Evolutionary conservation across 2,797 vertebrate species (phyloP).

Genomic region (Aselliscus stoliczkanus): DNA sequence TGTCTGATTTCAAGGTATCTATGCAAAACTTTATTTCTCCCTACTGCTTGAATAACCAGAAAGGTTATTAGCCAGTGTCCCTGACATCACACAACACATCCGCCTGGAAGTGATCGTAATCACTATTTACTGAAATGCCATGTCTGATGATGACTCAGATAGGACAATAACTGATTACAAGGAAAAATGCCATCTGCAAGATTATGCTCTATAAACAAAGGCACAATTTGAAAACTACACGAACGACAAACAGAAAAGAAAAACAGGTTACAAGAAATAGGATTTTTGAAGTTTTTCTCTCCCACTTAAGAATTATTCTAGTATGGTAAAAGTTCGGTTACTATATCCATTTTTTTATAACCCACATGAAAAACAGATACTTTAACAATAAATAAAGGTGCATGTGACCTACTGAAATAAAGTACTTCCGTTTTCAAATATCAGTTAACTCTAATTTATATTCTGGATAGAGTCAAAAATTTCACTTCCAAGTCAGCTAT

Average conservation of each 20-base stretch:
- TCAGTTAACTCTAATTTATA: background rate
- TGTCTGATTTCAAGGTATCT: slow-evolving; percentile 11
- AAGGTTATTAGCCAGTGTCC: slow-evolving; percentile 3
- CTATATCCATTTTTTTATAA: slow-evolving; percentile 6
- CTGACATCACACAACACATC: background rate
- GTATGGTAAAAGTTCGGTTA: slow-evolving; percentile 2
- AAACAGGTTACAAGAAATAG: background rate
- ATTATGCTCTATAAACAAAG: slow-evolving; percentile 43
- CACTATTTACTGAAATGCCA: slow-evolving; percentile 24
- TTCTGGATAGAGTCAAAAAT: background rate
- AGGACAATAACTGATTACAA: slow-evolving; percentile 36
- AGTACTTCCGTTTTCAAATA: background rate
- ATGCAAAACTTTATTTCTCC: background rate
- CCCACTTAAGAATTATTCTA: background rate
- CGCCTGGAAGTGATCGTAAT: slow-evolving; percentile 28
- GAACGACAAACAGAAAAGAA: background rate
- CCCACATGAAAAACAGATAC: background rate
- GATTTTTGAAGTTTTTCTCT: background rate
- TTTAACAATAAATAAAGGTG: background rate
- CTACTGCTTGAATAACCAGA: background rate
- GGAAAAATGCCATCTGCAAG: slow-evolving; percentile 27
- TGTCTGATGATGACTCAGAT: slow-evolving; percentile 27
- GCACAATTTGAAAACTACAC: slow-evolving; percentile 45
- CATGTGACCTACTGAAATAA: background rate
- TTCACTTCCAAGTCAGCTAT: background rate